Evolutionary conservation across 2,888 invertebrate genomes (phyloP), one percentile per base, ranked within the genome.

Genomic region (Sicus ferrugineus): DNA sequence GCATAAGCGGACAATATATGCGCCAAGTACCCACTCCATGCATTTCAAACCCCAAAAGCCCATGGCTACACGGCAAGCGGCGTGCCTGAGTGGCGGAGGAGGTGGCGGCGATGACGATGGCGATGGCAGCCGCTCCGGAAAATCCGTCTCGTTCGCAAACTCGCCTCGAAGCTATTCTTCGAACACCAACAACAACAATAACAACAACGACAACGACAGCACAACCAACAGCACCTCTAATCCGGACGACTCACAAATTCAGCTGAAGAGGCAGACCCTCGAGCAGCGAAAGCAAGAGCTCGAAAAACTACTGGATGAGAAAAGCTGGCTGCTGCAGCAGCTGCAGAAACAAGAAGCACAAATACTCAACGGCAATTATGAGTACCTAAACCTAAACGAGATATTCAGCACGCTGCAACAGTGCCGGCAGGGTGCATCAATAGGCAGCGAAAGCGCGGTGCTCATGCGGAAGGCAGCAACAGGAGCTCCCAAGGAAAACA

Each of bases 311-410:
- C 71, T 85, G 0, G 83, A 80, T 67, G 85, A 85, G 63, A 85
- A 85, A 73, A 84, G 81, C 70, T 81, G 82, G 80, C 74, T 84
- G 5, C 72, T 85, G 69, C 84, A 84, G 59, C 84, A 85, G 73
- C 79, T 85, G 21, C 83, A 84, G 70, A 84, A 84, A 38, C 84
- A 85, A 73, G 85, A 85, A 73, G 73, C 81, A 0, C 79, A 83
- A 70, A 81, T 85, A 14, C 74, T 85, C n/a, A 81, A 82, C 70
- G 83, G 83, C 23, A 83, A 80, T 64, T 80, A 80, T 72, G 83
- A 84, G 59, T 79, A 79, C 50, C 70, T 81, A 73, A 81, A 81
- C 46, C 73, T 81, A 58, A 81, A 82, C 63, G 83, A 83, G 68
- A 78, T 82, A 67, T 78, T 82, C 63, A 73, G 76, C 23, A 80